Evolutionary conservation across 2,113 vertebrate genomes (phyloP).

Genomic region (Propithecus coquereli): DNA sequence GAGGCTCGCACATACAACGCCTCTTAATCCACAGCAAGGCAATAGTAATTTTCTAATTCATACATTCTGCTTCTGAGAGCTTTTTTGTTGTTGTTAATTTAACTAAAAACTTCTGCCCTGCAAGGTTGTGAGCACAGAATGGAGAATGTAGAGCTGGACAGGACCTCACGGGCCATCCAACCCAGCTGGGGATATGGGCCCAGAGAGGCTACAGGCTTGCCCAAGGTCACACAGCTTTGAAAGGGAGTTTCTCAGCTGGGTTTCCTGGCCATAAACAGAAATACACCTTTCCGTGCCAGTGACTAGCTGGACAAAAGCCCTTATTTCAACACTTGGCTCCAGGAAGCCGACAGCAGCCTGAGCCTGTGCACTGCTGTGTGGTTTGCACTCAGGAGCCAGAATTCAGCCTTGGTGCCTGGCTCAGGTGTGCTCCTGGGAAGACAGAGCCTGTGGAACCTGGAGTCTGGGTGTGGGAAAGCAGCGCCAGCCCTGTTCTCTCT

Average conservation of each 20-base stretch:
- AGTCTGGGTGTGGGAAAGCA: neutral
- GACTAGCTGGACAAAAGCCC: neutral
- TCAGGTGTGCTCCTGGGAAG: neutral
- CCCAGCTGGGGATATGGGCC: neutral
- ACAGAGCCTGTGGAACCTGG: neutral
- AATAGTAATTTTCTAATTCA: slow-evolving; percentile 5
- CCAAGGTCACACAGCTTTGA: neutral
- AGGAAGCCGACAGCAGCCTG: neutral
- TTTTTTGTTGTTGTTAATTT: neutral
- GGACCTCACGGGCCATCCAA: neutral
- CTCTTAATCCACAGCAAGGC: neutral
- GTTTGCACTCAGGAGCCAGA: neutral
- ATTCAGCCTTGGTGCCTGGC: neutral
- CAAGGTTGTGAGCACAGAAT: neutral
- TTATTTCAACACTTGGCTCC: neutral
- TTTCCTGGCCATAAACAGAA: neutral
- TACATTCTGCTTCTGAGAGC: neutral
- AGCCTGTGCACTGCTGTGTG: accelerated
- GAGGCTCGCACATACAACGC: neutral
- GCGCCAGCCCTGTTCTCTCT: neutral
- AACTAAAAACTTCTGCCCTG: neutral
- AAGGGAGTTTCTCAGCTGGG: neutral
- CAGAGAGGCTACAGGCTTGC: neutral
- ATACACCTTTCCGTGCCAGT: neutral
- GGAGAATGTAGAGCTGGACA: neutral